Conservation (phyloP, 2,113 vertebrate genomes). For the Grus americana region DNA sequence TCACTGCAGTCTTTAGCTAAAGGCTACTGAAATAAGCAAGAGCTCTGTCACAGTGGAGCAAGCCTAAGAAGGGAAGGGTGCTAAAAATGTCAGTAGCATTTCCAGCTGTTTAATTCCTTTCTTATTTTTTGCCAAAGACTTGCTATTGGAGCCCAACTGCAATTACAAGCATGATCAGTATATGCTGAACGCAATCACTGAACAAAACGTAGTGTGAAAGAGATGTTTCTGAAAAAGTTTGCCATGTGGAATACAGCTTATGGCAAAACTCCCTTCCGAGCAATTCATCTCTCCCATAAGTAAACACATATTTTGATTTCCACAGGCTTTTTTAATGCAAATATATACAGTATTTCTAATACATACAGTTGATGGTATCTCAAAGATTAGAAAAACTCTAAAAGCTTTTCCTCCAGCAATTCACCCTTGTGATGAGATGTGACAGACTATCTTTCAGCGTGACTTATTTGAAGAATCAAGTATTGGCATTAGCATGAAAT, state of each 20-base stretch:
- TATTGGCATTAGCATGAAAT: neutral
- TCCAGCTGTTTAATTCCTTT: neutral
- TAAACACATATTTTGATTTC: slow-evolving; percentile 19
- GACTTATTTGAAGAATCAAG: slow-evolving; percentile 1
- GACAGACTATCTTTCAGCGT: neutral
- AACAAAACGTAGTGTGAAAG: neutral
- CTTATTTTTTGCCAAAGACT: neutral
- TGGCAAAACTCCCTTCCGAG: neutral
- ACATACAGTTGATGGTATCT: neutral
- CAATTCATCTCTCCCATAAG: neutral
- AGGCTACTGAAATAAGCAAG: neutral
- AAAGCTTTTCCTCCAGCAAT: slow-evolving; percentile 22
- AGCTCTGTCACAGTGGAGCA: neutral
- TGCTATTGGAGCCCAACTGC: neutral
- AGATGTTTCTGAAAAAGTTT: neutral
- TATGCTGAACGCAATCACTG: neutral
- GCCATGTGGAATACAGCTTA: neutral
- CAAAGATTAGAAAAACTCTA: slow-evolving; percentile 5
- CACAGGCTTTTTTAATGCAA: neutral
- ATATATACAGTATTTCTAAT: neutral
- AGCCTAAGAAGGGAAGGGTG: neutral
- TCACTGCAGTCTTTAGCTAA: neutral
- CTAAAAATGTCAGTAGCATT: neutral
- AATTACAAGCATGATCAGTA: neutral
- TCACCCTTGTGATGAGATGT: neutral